A percentile compares a stretch with the other conserved stretches of the same genome.
These are phyloP conservation scores for Dione vanillae DNA, from an alignment of 2,888 invertebrate species.

Conservation along the genomic window DNA sequence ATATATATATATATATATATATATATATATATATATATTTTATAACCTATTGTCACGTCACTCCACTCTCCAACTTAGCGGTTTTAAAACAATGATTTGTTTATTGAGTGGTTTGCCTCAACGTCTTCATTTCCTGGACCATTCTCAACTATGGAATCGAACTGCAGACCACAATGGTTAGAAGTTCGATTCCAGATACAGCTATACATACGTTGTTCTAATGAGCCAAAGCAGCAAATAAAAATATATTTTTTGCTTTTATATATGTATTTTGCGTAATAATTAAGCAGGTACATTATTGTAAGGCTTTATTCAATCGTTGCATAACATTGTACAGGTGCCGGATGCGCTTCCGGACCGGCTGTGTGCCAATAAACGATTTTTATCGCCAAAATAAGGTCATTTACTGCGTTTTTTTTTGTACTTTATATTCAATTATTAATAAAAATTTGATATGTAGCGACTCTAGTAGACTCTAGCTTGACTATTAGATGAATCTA, in stretches of 20 bases:
- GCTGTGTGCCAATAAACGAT: constrained; percentile 38
- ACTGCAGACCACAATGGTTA: background rate
- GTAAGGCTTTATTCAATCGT: constrained; percentile 24
- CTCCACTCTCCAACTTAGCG: too few relatives aligned
- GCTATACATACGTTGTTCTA: background rate
- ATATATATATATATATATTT: too few relatives aligned
- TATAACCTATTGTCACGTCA: too few relatives aligned
- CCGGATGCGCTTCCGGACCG: constrained; percentile 54
- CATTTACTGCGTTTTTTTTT: constrained; percentile 28
- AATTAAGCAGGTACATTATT: constrained; percentile 9
- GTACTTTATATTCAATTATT: too few relatives aligned
- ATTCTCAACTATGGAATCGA: background rate
- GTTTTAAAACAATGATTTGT: too few relatives aligned
- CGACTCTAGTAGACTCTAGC: too few relatives aligned
- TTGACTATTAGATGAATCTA: too few relatives aligned
- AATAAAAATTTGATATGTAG: too few relatives aligned
- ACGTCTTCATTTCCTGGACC: too few relatives aligned
- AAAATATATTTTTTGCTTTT: background rate
- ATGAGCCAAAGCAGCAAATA: background rate
- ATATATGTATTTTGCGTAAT: constrained; percentile 17
- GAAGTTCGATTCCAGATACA: too few relatives aligned
- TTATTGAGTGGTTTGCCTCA: too few relatives aligned
- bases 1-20: too few relatives aligned
- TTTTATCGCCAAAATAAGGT: constrained; percentile 41
- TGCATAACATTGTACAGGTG: constrained; percentile 48